These are phyloP conservation scores for Trogon melanurus DNA, from an alignment of 2,113 vertebrate genomes.

Conservation along the genomic window DNA sequence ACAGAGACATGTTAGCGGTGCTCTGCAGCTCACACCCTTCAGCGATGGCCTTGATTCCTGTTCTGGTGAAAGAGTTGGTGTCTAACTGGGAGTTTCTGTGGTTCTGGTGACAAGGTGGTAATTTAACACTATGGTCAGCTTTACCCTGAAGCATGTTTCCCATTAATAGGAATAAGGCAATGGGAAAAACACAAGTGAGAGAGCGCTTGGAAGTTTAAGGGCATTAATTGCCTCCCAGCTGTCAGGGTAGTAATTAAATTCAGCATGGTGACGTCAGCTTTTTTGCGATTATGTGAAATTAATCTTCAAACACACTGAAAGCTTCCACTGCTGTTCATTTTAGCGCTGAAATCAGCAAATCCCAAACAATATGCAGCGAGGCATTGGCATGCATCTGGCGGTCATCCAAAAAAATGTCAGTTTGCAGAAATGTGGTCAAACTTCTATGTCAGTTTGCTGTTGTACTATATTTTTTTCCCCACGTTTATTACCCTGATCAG, in stretches of 20 bases:
- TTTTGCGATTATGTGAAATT: slow-evolving; percentile 67
- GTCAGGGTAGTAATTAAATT: slow-evolving; percentile 73
- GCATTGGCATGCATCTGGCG: slow-evolving; percentile 2
- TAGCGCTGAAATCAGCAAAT: slow-evolving; percentile 44
- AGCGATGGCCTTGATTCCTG: background rate
- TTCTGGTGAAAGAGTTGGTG: background rate
- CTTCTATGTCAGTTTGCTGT: background rate
- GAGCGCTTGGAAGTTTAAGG: slow-evolving; percentile 29
- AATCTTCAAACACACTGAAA: slow-evolving; percentile 62
- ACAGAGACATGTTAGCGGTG: background rate
- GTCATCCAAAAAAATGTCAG: background rate
- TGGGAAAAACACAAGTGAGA: background rate
- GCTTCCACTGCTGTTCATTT: slow-evolving; percentile 21
- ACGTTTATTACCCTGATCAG: background rate
- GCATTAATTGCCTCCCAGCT: slow-evolving; percentile 74
- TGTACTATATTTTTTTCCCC: background rate
- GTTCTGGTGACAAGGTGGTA: background rate
- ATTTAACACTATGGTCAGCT: slow-evolving; percentile 30
- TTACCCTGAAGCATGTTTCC: slow-evolving; percentile 51
- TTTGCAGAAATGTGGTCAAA: background rate
- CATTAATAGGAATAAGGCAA: slow-evolving; percentile 52
- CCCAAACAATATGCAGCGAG: background rate
- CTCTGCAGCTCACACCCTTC: background rate
- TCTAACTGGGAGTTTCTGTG: background rate
- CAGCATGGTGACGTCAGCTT: slow-evolving; percentile 70